Base-by-base conservation (phyloP, 2,113 vertebrate species). In the Ploceus nigricollis region DNA sequence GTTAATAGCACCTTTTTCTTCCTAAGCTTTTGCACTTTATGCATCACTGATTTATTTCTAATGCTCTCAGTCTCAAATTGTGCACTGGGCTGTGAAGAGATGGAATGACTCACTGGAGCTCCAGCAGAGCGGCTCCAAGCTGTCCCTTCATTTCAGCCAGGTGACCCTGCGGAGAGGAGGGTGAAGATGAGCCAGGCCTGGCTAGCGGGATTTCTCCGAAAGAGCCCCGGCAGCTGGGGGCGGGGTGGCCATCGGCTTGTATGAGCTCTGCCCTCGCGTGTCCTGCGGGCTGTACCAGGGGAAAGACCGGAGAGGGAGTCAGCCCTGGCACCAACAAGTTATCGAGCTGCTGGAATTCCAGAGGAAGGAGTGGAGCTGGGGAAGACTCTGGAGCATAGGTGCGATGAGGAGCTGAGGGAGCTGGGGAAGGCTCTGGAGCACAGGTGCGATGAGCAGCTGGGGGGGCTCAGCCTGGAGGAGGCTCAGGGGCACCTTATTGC, bases 171-270 rank as follows among this genome's bases (percentile, higher is more conserved):
- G 0, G 76, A 58, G 57, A 42, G 61, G 51, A 48, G 35, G 51
- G 6, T 6, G n/a, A 53, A 18, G n/a, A 13, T 2, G 28, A 35
- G 61, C 89, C 87, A 66, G 72, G 47, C 75, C 70, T 27, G 23
- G 6, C 78, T 6, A 8, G 7, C 14, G 64, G 39, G 16, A 7
- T 23, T 22, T 9, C 51, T 80, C 76, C 1, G 1, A 6, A 56
- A 44, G n/a, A 70, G 37, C 39, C 19, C 17, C 13, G 42, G 37
- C 56, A 25, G 19, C 60, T 11, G 42, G 8, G 57, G 37, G 1
- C 0, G 1, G 16, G 37, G 19, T 10, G 33, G 58, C 24, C 31
- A 13, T 2, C 0, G 1, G 15, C 53, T 10, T 2, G 15, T 4
- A 5, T 2, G 63, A 22, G 37, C 44, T 57, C 23, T 47, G 31